A percentile compares a stretch with the other conserved stretches of the same genome.
Evolutionary conservation across 2,797 vertebrate genomes (phyloP).

Genomic region (Sebastes steindachneri): DNA sequence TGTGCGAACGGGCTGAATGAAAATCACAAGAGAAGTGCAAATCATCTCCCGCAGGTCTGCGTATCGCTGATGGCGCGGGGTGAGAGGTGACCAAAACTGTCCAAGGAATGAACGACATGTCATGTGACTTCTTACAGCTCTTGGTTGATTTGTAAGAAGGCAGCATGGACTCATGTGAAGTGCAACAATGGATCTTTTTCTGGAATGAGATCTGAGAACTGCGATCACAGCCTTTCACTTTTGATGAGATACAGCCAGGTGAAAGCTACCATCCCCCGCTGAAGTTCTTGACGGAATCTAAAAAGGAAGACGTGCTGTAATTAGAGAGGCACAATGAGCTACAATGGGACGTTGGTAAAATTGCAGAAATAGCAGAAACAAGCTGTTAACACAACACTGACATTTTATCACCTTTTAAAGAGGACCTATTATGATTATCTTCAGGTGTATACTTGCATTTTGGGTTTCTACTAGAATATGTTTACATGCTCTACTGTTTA

Average conservation of each 20-base stretch:
- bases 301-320: not conserved
- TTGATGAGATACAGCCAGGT: not conserved
- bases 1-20: too few species aligned
- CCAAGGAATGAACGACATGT: not conserved
- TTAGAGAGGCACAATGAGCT: not conserved
- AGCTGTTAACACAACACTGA: not conserved
- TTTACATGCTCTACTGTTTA: too few species aligned
- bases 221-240: not conserved
- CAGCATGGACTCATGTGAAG: not conserved
- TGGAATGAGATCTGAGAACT: not conserved
- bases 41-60: not conserved
- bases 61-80: not conserved
- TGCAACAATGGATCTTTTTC: not conserved
- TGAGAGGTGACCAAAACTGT: not conserved
- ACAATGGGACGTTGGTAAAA: not conserved
- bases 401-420: not conserved
- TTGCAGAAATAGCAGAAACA: too few species aligned
- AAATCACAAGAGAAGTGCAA: not conserved
- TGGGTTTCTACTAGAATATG: too few species aligned
- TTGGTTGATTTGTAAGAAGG: not conserved
- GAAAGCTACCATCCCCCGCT: not conserved
- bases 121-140: not conserved
- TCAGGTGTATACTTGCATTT: too few species aligned
- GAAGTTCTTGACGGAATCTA: not conserved
- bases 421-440: too few species aligned